Base-by-base conservation (phyloP, 2,888 invertebrate species). In the Blastobasis adustella region DNA sequence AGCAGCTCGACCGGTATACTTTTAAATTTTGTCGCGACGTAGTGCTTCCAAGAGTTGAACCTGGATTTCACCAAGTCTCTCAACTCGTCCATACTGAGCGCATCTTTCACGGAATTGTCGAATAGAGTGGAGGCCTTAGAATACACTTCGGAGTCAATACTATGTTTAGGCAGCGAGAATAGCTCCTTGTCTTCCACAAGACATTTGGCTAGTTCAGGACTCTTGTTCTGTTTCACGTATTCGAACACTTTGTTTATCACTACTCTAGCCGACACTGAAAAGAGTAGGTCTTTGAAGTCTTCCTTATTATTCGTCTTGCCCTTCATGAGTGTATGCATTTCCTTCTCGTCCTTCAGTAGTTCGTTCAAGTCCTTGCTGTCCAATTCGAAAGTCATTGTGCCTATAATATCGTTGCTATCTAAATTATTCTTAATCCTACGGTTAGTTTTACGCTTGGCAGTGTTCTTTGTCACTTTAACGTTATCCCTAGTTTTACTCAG, bases 391-490 rank as follows among this genome's bases (percentile, higher is more conserved):
- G 81, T 79, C 72, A 82, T 73, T 0, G 79, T 77, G 0, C 76
- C 75, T 58, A 81, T 65, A 0, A 73, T 58, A 42, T 80, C 81
- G 7, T 62, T 61, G 41, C 9, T 61, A 5, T 83, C 81, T 36
- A 69, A 10, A 37, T 71, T 79, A 60, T 62, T 79, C 66, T 79
- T 85, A 62, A 75, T 52, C 44, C 73, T 80, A 61, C 79, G 73
- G 39, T 69, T 79, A 4, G 73, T 74, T 69, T 88, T 88, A 51
- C 87, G 76, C 55, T 87, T 88, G 37, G 80, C 73, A 41, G 83
- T 86, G 52, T 85, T 83, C 49, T 88, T 88, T 23, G 86, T 87
- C 0, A 88, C 85, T 63, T 87, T 88, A 9, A 86, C 73, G 47
- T 63, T 76, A 62, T 87, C 87, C 39, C 83, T 80, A 58, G 58